A percentile compares a stretch with the other conserved stretches of the same genome.
Evolutionary conservation across 2,113 vertebrate genomes (phyloP).

Genomic region (Oncorhynchus clarkii): DNA sequence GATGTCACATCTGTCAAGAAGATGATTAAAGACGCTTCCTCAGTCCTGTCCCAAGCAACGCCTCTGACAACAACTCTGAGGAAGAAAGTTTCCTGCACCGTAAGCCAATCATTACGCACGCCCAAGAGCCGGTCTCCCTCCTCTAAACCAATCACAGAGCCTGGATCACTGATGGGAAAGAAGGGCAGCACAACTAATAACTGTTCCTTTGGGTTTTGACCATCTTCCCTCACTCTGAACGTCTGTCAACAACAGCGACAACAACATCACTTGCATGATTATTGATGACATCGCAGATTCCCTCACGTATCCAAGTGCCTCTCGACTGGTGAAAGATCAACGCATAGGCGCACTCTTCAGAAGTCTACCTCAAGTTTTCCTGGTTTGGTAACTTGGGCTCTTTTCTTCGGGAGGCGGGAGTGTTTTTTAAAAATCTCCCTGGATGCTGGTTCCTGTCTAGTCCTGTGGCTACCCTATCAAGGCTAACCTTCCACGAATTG

Average conservation of each 20-base stretch:
- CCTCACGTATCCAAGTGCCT: neutral
- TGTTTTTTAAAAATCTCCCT: conserved; percentile 37
- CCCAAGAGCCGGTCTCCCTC: conserved; percentile 59
- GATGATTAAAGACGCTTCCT: neutral
- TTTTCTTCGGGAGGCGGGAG: conserved; percentile 34
- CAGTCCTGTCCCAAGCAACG: conserved; percentile 6
- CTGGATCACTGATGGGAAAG: conserved; percentile 67
- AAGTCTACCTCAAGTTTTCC: neutral
- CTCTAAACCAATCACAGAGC: conserved; percentile 78
- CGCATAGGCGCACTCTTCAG: neutral
- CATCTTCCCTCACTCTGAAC: conserved; percentile 69
- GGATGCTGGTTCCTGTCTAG: conserved; percentile 44
- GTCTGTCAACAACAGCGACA: conserved; percentile 71
- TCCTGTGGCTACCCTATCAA: conserved; percentile 17
- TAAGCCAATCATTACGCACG: conserved; percentile 76
- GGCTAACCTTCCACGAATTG: conserved; percentile 11
- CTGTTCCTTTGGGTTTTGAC: conserved; percentile 68
- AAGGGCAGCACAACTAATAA: conserved; percentile 78
- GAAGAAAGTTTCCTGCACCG: conserved; percentile 72
- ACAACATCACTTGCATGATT: conserved; percentile 5
- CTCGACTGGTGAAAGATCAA: neutral
- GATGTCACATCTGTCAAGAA: conserved; percentile 1
- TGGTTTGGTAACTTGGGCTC: conserved; percentile 18
- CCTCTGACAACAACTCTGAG: conserved; percentile 45
- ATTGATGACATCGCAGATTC: neutral